A percentile compares a stretch with the other conserved stretches of the same genome.
These are phyloP conservation scores for Anas acuta DNA, from an alignment of 2,797 vertebrate genomes.

Conservation along the genomic window DNA sequence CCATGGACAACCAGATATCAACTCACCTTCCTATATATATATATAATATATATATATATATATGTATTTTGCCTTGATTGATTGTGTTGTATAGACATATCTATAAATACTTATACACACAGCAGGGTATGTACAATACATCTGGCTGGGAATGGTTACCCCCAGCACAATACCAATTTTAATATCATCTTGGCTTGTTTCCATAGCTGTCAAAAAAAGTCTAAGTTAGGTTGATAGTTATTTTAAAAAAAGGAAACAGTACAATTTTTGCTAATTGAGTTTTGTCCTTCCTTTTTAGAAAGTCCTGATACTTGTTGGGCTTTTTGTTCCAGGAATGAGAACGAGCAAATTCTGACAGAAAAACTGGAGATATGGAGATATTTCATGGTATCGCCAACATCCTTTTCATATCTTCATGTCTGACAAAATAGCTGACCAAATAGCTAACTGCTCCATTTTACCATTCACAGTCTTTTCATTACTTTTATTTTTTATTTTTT, in stretches of 20 bases:
- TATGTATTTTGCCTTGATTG: background rate
- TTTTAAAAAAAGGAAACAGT: background rate
- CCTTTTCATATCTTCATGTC: background rate
- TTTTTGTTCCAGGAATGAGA: background rate
- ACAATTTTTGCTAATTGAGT: background rate
- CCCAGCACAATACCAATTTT: background rate
- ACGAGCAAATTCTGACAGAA: background rate
- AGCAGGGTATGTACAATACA: background rate
- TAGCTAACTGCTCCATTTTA: background rate
- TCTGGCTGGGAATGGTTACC: background rate
- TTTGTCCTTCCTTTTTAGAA: background rate
- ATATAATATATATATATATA: too few species aligned
- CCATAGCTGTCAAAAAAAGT: background rate
- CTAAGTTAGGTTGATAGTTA: background rate
- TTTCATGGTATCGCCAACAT: background rate
- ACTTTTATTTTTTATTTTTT: background rate
- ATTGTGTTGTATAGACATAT: background rate
- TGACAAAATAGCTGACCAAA: background rate
- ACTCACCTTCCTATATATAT: background rate
- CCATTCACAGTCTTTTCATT: background rate
- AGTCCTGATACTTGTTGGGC: background rate
- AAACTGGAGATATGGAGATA: background rate
- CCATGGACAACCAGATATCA: background rate
- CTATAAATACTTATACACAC: background rate
- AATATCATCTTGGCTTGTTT: conserved; percentile 20